phyloP scores from a whole-genome alignment of 64 coral and sea anemone species.

The Pachyseris speciosa region DNA sequence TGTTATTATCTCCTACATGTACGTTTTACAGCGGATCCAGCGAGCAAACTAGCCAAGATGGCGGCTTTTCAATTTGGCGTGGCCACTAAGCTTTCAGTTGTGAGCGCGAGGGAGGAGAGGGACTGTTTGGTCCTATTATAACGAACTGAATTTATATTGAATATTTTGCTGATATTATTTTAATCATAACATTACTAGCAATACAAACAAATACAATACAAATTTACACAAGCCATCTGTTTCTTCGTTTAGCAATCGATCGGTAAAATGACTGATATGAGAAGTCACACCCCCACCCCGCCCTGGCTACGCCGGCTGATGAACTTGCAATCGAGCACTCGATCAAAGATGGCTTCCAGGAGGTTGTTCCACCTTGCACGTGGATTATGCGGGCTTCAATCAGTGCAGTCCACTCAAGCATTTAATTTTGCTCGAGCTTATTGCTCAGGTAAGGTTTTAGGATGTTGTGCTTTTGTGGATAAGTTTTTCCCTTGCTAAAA shows the following conservation, averaged over 20 bases:
- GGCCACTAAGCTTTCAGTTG: not conserved
- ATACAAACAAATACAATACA: not conserved
- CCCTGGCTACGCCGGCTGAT: not conserved
- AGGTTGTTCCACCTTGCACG: constrained; percentile 69
- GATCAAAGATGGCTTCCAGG: constrained; percentile 53
- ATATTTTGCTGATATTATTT: too few relatives aligned
- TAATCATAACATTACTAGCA: too few relatives aligned
- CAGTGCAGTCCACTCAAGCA: not conserved
- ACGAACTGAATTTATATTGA: too few relatives aligned
- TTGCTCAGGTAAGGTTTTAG: constrained; percentile 45
- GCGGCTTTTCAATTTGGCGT: not conserved
- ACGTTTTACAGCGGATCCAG: too few relatives aligned
- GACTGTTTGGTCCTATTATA: too few relatives aligned
- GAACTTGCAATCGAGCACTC: too few relatives aligned
- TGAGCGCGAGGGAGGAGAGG: not conserved
- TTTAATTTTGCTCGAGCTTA: constrained; percentile 23
- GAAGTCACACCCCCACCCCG: not conserved
- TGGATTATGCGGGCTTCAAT: constrained; percentile 29
- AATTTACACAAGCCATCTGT: not conserved
- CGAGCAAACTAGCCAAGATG: not conserved
- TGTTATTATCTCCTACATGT: too few relatives aligned
- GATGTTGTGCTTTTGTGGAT: not conserved
- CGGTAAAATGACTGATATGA: not conserved
- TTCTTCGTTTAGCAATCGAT: not conserved
- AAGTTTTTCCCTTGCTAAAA: not conserved